These are phyloP conservation scores for Drosophila pseudotalamancana DNA, from an alignment of 2,888 invertebrate genomes.

Conservation along the genomic window DNA sequence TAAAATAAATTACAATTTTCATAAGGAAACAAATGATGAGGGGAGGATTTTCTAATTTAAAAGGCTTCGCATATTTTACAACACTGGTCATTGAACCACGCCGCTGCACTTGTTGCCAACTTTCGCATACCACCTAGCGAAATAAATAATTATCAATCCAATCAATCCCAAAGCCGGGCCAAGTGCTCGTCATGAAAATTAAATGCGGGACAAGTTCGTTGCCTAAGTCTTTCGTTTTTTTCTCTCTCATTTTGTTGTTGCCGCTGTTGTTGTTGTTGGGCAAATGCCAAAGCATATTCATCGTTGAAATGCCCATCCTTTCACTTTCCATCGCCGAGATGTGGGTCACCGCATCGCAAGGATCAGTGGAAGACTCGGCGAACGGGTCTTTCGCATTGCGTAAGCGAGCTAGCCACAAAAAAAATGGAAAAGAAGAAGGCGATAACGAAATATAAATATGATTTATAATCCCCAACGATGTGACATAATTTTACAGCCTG, in stretches of 20 bases:
- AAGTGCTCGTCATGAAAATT: constrained; percentile 44
- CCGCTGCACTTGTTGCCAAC: constrained; percentile 27
- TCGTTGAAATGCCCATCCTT: constrained; percentile 38
- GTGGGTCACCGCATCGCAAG: constrained; percentile 55
- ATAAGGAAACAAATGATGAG: too few relatives aligned
- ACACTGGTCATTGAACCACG: constrained; percentile 24
- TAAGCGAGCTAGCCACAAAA: constrained; percentile 9
- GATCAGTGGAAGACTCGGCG: constrained; percentile 21
- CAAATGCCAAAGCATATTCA: constrained; percentile 8
- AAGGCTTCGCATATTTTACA: neutral
- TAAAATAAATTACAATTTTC: too few relatives aligned
- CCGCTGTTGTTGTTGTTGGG: neutral
- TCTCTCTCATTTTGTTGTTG: neutral
- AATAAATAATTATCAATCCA: neutral
- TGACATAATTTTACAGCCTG: constrained; percentile 39
- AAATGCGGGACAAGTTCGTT: constrained; percentile 62
- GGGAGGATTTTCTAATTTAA: neutral
- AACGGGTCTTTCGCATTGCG: constrained; percentile 30
- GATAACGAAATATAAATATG: constrained; percentile 10
- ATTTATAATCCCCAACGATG: constrained; percentile 14
- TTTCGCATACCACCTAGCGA: constrained; percentile 31
- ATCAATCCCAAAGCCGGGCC: constrained; percentile 14
- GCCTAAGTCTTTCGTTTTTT: constrained; percentile 66
- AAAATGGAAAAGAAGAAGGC: neutral
- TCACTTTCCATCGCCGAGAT: constrained; percentile 49